Evolutionary conservation across 2,113 vertebrate species (phyloP).

Genomic region (Catharus minimus): DNA sequence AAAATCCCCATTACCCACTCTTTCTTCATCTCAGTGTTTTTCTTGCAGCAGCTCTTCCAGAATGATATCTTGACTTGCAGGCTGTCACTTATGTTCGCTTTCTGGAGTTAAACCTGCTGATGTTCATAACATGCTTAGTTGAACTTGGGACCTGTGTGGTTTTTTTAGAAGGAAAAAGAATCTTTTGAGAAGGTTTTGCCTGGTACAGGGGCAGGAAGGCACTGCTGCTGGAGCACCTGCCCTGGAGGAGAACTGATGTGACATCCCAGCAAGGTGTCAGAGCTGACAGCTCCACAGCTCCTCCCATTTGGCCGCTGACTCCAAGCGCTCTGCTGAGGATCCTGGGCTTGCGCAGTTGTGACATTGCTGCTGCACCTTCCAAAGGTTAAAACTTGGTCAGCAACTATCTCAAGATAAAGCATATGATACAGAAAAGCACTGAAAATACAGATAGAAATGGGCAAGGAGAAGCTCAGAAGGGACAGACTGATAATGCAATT

Average conservation of each 20-base stretch:
- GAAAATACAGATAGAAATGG: neutral
- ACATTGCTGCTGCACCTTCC: neutral
- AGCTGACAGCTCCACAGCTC: neutral
- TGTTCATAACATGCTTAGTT: neutral
- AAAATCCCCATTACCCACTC: neutral
- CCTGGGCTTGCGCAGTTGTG: neutral
- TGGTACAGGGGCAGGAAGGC: neutral
- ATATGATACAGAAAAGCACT: neutral
- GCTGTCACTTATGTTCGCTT: slow-evolving; percentile 9
- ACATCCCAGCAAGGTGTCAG: fast-evolving
- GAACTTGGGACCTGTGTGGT: neutral
- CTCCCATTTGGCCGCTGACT: neutral
- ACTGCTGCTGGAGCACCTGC: neutral
- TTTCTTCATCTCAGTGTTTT: neutral
- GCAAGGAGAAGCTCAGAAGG: neutral
- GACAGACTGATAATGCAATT: neutral
- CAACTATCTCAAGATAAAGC: neutral
- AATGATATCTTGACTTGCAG: neutral
- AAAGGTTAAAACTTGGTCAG: neutral
- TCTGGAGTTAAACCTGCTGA: neutral
- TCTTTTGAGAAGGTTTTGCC: neutral
- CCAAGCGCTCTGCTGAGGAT: neutral
- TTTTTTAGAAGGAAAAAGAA: neutral
- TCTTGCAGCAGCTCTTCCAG: neutral
- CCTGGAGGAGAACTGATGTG: neutral